Conservation (phyloP, 2,888 invertebrate genomes). For the Periphyllus acericola region DNA sequence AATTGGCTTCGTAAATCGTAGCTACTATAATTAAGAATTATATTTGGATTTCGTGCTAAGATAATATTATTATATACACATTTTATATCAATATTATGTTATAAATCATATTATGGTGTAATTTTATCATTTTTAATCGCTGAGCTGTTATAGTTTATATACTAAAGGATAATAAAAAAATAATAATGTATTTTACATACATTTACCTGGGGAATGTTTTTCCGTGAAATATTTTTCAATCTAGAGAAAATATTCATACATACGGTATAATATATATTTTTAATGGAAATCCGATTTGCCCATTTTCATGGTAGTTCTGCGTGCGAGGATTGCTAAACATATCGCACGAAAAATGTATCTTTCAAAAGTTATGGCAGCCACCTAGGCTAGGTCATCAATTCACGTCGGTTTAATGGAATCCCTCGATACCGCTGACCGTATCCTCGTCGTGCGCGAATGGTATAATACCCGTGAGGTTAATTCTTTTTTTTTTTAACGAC, state of each 20-base stretch:
- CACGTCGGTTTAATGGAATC: slow-evolving; percentile 55
- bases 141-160: no score
- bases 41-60: no score
- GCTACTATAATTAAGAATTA: no score
- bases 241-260: neutral
- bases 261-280: neutral
- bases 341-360: neutral
- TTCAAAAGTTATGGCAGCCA: slow-evolving; percentile 31
- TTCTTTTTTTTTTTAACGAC: slow-evolving; percentile 29
- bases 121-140: no score
- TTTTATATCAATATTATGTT: no score
- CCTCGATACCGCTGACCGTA: slow-evolving; percentile 49
- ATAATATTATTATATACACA: no score
- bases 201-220: neutral
- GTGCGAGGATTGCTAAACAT: slow-evolving; percentile 2
- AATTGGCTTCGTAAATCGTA: no score
- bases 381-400: slow-evolving; percentile 40
- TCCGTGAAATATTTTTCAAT: neutral
- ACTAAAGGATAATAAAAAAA: no score
- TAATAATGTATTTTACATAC: no score
- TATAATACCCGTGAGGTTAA: neutral
- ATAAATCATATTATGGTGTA: no score
- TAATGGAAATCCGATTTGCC: slow-evolving; percentile 20
- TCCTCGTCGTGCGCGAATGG: neutral
- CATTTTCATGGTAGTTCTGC: neutral